A percentile compares a stretch with the other conserved stretches of the same genome.
Evolutionary conservation across 2,888 invertebrate genomes (phyloP).

Genomic region (Calliopum simillimum): DNA sequence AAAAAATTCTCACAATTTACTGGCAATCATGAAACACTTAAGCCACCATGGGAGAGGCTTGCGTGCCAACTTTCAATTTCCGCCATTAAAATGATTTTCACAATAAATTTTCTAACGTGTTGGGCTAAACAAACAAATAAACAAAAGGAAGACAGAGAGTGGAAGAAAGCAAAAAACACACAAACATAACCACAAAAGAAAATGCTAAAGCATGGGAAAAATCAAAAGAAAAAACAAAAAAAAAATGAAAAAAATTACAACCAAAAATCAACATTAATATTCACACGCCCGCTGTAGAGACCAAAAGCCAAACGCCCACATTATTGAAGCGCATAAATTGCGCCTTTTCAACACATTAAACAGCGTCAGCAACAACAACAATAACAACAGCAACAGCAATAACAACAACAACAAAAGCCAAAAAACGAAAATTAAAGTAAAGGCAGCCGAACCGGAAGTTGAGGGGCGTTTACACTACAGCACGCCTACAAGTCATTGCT

Average conservation of each 20-base stretch:
- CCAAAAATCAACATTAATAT: too few relatives aligned
- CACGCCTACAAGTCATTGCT: too few relatives aligned
- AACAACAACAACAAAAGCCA: not conserved
- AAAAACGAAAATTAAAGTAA: not conserved
- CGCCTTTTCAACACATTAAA: too few relatives aligned
- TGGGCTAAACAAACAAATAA: conserved; percentile 3
- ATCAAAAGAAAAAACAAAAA: too few relatives aligned
- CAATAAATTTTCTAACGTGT: conserved; percentile 18
- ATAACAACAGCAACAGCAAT: not conserved
- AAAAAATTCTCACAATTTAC: conserved; percentile 9
- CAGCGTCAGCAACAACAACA: not conserved
- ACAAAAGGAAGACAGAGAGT: too few relatives aligned
- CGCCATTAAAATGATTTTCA: conserved; percentile 34
- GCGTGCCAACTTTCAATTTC: conserved; percentile 36
- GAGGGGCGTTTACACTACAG: too few relatives aligned
- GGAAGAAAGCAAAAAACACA: too few relatives aligned
- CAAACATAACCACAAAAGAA: too few relatives aligned
- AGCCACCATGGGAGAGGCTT: conserved; percentile 1
- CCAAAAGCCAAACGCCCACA: not conserved
- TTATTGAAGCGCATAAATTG: too few relatives aligned
- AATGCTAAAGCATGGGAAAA: too few relatives aligned
- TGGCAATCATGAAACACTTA: conserved; percentile 6
- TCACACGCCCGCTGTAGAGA: not conserved
- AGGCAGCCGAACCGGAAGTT: not conserved
- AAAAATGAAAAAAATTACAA: too few relatives aligned